A percentile compares a stretch with the other conserved stretches of the same genome.
Evolutionary conservation across 2,113 vertebrate species (phyloP).

Genomic region (Agapornis roseicollis): DNA sequence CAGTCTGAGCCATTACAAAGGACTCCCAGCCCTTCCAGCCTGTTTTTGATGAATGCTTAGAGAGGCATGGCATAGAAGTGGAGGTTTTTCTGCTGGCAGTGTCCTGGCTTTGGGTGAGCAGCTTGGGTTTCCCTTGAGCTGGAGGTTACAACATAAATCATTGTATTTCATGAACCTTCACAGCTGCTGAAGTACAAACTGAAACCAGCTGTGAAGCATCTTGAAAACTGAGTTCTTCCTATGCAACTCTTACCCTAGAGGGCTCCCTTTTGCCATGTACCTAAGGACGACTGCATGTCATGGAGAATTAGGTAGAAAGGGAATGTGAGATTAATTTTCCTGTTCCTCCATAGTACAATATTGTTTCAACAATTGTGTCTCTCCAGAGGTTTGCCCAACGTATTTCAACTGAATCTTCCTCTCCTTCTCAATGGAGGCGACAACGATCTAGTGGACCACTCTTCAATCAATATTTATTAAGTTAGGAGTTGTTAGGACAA

Average conservation of each 20-base stretch:
- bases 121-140: neutral
- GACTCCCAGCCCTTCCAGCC: neutral
- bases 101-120: neutral
- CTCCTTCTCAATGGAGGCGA: neutral
- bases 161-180: neutral
- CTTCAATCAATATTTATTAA: neutral
- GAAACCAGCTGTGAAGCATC: neutral
- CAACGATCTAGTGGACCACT: neutral
- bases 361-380: neutral
- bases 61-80: neutral
- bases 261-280: neutral
- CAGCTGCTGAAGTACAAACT: neutral
- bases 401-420: neutral
- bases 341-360: neutral
- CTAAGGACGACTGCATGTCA: rapidly evolving
- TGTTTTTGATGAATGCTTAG: neutral
- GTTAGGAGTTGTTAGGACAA: neutral
- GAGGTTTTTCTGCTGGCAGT: neutral
- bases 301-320: neutral
- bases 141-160: neutral
- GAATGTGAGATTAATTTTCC: neutral
- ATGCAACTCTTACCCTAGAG: neutral
- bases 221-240: neutral
- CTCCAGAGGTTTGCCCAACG: neutral
- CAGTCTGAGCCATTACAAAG: neutral